Evolutionary conservation across 2,888 invertebrate species (phyloP), one percentile per base, ranked within the genome.

Genomic region (Morpho achilles): DNA sequence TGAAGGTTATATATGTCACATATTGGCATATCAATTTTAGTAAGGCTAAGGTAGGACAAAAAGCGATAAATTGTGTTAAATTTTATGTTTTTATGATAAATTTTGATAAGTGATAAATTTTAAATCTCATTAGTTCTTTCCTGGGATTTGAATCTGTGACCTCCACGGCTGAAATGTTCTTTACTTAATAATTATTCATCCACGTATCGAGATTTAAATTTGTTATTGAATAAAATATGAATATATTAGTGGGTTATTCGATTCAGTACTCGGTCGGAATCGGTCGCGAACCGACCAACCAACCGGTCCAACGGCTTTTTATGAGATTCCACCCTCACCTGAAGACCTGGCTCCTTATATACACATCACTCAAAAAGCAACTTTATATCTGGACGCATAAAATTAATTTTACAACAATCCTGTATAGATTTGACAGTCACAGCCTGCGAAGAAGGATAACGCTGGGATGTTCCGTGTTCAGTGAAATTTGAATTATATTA

Each of bases 241-340:
- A 80, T 82, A 79, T 74, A 75, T 81, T 78, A 83, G 78, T 79
- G 75, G 75, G 77, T 73, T 74, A 77, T 82, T 79, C 74, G 76
- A 77, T 78, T 76, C 77, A 74, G 75, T 70, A 70, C 66, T 68
- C 72, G 73, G 77, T 71, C 52, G 53, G 72, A 73, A 76, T 77
- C 76, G 76, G 76, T 75, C 70, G 74, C 72, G 70, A 70, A 69
- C 72, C 68, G 64, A 69, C 66, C 70, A 50, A 50, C 58, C 65
- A 79, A 88, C 88, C 87, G 87, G 89, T 89, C 73, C 49, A 70
- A 79, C 86, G 40, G 71, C 86, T 87, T 88, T 88, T 88, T 87
- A 82, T 83, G 66, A 76, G 78, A 84, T 80, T 81, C 84, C 82
- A 84, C 87, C 88, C 88, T 84, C 84, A 75, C 74, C 72, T 73